Evolutionary conservation across 2,888 invertebrate genomes (phyloP).

Genomic region (Heliconius ethilla): DNA sequence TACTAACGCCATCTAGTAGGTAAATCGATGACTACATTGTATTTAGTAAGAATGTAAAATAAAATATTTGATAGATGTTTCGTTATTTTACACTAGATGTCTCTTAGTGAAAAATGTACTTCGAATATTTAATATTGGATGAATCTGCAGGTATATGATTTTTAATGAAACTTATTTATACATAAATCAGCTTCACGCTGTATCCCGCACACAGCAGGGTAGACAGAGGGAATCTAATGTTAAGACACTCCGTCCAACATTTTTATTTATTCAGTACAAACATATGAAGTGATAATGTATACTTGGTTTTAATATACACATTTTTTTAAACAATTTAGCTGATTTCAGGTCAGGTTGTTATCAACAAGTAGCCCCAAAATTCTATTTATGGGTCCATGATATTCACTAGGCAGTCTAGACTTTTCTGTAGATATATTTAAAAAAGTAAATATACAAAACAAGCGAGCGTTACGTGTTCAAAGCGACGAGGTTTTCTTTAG

Average conservation of each 20-base stretch:
- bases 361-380: background rate
- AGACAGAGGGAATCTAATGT: too few relatives aligned
- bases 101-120: background rate
- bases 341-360: background rate
- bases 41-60: background rate
- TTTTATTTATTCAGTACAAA: too few relatives aligned
- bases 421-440: conserved; percentile 9
- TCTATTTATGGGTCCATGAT: background rate
- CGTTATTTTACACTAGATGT: background rate
- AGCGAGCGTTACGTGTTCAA: conserved; percentile 58
- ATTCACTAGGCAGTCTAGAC: conserved; percentile 11
- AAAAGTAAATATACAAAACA: conserved; percentile 34
- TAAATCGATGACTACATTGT: background rate
- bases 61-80: background rate
- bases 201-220: too few relatives aligned
- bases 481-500: conserved; percentile 62
- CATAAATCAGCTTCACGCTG: too few relatives aligned
- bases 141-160: too few relatives aligned
- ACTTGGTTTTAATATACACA: too few relatives aligned
- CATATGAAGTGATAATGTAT: too few relatives aligned
- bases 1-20: conserved; percentile 12
- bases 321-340: background rate
- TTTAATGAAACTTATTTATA: too few relatives aligned
- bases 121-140: background rate
- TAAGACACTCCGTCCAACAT: too few relatives aligned